Percentiles rank a stretch among this genome's conserved stretches.
These are phyloP conservation scores for Vimba vimba DNA, from an alignment of 2,113 vertebrate species.

Conservation along the genomic window DNA sequence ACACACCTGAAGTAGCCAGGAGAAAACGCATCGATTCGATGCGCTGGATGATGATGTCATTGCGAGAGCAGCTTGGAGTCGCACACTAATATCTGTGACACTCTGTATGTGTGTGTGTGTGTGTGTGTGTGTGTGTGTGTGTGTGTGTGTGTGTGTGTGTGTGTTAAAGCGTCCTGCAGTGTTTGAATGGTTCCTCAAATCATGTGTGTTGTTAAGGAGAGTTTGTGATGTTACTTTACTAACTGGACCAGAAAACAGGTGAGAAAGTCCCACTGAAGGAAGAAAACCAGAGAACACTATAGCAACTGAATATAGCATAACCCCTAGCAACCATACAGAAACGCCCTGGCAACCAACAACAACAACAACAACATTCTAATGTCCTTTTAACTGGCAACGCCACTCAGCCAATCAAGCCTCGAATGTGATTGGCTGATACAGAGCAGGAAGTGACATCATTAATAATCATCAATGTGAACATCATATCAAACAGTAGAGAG, in stretches of 20 bases:
- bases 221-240: background rate
- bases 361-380: background rate
- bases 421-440: background rate
- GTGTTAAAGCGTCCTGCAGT: background rate
- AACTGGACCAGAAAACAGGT: background rate
- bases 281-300: background rate
- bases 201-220: background rate
- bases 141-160: constrained; percentile 40
- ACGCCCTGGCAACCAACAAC: background rate
- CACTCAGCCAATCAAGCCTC: background rate
- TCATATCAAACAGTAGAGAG: no score
- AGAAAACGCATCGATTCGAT: constrained; percentile 66
- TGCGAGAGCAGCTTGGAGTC: constrained; percentile 52
- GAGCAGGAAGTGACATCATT: background rate
- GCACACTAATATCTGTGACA: constrained; percentile 44
- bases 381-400: background rate
- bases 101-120: constrained; percentile 28
- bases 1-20: constrained; percentile 65
- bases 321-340: background rate
- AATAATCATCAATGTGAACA: background rate
- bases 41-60: constrained; percentile 67
- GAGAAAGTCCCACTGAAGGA: background rate
- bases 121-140: constrained; percentile 31
- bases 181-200: background rate
- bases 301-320: background rate